Percentiles rank a stretch among this genome's conserved stretches.
These are phyloP conservation scores for Dilophus febrilis DNA, from an alignment of 2,888 invertebrate genomes.

Conservation along the genomic window DNA sequence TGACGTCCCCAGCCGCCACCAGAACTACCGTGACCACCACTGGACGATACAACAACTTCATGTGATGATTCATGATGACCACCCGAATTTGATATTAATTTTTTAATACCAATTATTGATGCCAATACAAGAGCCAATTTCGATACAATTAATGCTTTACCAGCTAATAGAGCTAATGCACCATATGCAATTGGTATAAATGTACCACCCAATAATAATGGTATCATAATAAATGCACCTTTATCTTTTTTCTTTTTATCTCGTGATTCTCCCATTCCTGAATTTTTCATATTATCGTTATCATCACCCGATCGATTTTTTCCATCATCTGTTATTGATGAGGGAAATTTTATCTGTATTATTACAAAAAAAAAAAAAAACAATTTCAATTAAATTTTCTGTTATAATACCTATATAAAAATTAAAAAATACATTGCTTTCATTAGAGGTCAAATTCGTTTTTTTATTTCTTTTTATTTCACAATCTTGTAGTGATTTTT, in stretches of 20 bases:
- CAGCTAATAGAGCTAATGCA: conserved; percentile 62
- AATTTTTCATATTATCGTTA: conserved; percentile 17
- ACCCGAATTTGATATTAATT: conserved; percentile 50
- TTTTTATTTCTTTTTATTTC: no score
- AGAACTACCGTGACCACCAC: conserved; percentile 54
- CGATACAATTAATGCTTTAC: conserved; percentile 71
- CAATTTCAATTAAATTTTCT: no score
- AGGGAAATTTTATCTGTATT: conserved; percentile 54
- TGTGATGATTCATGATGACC: conserved; percentile 45
- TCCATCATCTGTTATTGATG: conserved; percentile 38
- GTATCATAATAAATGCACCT: conserved; percentile 57
- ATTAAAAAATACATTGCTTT: no score
- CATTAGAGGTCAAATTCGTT: background rate
- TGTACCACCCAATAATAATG: conserved; percentile 62
- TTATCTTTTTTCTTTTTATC: conserved; percentile 52
- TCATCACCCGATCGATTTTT: conserved; percentile 8
- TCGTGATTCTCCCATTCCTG: conserved; percentile 25
- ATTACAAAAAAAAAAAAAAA: no score
- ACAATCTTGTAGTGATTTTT: no score
- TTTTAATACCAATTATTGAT: conserved; percentile 71
- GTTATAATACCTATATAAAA: no score
- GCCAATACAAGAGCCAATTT: conserved; percentile 68
- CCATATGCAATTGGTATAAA: conserved; percentile 68
- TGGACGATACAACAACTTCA: conserved; percentile 54
- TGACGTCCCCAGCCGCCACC: conserved; percentile 56